phyloP scores from a whole-genome alignment of 2,888 invertebrate genomes.

The Homarus gammarus region DNA sequence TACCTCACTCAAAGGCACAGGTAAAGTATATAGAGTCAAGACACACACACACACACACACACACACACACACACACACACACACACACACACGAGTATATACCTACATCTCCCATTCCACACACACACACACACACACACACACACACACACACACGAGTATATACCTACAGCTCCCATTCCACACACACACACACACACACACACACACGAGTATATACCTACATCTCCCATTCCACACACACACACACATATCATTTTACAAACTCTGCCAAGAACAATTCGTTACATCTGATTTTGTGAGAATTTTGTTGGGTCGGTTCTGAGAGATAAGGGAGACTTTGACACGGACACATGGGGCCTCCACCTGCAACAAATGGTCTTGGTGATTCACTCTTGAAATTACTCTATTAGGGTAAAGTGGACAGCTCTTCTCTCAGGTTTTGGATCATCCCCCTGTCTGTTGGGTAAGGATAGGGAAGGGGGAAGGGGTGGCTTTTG shows the following conservation, averaged over 20 bases:
- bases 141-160: neutral
- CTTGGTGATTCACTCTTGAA: neutral
- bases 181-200: no score
- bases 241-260: no score
- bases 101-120: neutral
- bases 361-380: conserved; percentile 4
- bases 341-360: neutral
- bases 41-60: neutral
- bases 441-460: no score
- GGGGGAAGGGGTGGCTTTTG: no score
- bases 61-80: no score
- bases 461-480: no score
- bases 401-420: neutral
- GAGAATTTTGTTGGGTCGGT: neutral
- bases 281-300: neutral
- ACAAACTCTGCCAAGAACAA: neutral
- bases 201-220: no score
- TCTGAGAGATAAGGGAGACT: neutral
- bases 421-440: neutral
- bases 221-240: no score
- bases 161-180: no score
- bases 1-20: no score
- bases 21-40: neutral
- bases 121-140: neutral
- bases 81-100: no score